phyloP scores from a whole-genome alignment of 2,888 invertebrate genomes.

The Agrochola lota region DNA sequence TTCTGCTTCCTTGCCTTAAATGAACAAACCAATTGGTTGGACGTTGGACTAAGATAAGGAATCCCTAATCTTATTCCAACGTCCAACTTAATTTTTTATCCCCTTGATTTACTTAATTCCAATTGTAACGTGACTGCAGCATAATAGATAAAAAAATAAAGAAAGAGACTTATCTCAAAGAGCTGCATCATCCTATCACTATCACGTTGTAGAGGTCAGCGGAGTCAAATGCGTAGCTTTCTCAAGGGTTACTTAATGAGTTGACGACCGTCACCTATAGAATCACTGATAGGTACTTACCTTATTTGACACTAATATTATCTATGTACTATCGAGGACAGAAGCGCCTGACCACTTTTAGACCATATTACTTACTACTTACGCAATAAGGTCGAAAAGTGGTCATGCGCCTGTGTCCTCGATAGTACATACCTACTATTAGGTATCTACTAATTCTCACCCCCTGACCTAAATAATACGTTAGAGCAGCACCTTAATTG shows the following conservation, averaged over 20 bases:
- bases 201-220: constrained; percentile 26
- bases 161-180: not conserved
- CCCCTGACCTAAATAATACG: not conserved
- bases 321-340: no score
- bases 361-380: no score
- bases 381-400: no score
- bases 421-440: not conserved
- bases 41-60: not conserved
- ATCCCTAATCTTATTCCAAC: not conserved
- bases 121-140: not conserved
- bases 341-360: no score
- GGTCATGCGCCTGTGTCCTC: no score
- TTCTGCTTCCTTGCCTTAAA: not conserved
- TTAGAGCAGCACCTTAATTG: no score
- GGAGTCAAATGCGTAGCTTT: constrained; percentile 10
- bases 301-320: constrained; percentile 16
- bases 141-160: no score
- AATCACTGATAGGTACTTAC: not conserved
- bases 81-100: not conserved
- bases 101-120: not conserved
- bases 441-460: not conserved
- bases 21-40: not conserved
- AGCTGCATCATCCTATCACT: constrained; percentile 10
- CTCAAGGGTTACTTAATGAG: not conserved
- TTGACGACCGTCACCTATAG: not conserved